Base-by-base conservation (phyloP, 2,797 vertebrate species). In the Dermochelys coriacea region DNA sequence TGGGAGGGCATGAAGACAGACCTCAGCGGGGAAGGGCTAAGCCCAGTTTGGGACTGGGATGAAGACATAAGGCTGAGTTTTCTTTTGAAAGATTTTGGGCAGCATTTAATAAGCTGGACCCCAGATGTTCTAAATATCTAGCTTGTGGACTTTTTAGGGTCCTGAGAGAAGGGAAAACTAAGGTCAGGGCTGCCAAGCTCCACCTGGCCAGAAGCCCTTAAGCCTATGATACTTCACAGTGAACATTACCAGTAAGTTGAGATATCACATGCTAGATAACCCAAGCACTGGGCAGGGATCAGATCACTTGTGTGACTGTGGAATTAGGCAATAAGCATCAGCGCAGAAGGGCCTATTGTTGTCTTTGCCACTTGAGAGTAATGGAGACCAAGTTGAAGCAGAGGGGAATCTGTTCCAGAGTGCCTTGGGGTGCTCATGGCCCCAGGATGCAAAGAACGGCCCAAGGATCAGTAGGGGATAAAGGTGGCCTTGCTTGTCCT, bases 251-350 rank as follows among this genome's bases (percentile, higher is more conserved):
- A n/a, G 34, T 2, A 64, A 68, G 47, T 16, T 80, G 86, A 90
- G 47, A 84, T 1, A 0, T 0, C 34, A 2, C 0, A 4, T 47
- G 77, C 89, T 50, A 31, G 31, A 21, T 21, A 19, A 5, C 0
- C 1, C 0, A 0, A 0, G n/a, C n/a, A 21, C 34, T 21, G n/a
- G 21, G 83, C 15, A 19, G 45, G 71, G 47, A 45, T 47, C 78
- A 55, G 55, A 55, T 49, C 59, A 5, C 6, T 1, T 0, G 0
- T 37, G n/a, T 19, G 64, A 37, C 64, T 68, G 29, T 14, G 68
- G 59, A 64, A 21, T 0, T 7, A 55, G 50, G 34, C 19, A 29
- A 31, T 8, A 25, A 41, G 80, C 84, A 82, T 2, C 16, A 71
- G 5, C 6, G 52, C 29, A 54, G 31, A 88, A 54, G 29, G 49